Evolutionary conservation across 1,140 invertebrate species (phyloP).

Genomic region (Mylabris phalerata): DNA sequence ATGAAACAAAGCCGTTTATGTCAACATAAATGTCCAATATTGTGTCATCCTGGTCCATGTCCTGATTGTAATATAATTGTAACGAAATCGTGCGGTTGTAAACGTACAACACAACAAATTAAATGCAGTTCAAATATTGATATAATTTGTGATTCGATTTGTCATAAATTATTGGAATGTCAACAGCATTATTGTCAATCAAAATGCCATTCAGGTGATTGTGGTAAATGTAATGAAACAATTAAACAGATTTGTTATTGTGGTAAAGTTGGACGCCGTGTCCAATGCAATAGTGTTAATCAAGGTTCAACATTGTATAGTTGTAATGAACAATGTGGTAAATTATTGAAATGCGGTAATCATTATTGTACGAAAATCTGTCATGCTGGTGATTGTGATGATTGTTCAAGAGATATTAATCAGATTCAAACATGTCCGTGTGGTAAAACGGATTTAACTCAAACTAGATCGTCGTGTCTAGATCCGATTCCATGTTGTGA

Average conservation of each 20-base stretch:
- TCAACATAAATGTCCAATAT: conserved; percentile 73
- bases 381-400: conserved; percentile 58
- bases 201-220: conserved; percentile 72
- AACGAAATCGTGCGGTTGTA: conserved; percentile 64
- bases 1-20: conserved; percentile 59
- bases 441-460: conserved; percentile 58
- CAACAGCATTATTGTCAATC: conserved; percentile 63
- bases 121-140: conserved; percentile 61
- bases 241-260: conserved; percentile 49
- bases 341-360: conserved; percentile 63
- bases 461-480: conserved; percentile 59
- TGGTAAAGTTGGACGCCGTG: conserved; percentile 44
- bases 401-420: conserved; percentile 58
- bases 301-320: conserved; percentile 44
- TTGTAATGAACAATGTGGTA: conserved; percentile 64
- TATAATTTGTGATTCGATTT: conserved; percentile 66
- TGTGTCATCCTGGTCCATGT: conserved; percentile 89
- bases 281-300: conserved; percentile 47
- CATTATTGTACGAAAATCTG: conserved; percentile 69
- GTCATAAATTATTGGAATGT: conserved; percentile 67
- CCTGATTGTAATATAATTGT: conserved; percentile 65
- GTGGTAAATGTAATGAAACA: conserved; percentile 57
- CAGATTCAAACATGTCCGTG: conserved; percentile 75
- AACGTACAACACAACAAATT: conserved; percentile 57
- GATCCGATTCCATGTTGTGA: conserved; percentile 84